Conservation (phyloP, 1,140 invertebrate genomes). For the Drosophila saltans region DNA sequence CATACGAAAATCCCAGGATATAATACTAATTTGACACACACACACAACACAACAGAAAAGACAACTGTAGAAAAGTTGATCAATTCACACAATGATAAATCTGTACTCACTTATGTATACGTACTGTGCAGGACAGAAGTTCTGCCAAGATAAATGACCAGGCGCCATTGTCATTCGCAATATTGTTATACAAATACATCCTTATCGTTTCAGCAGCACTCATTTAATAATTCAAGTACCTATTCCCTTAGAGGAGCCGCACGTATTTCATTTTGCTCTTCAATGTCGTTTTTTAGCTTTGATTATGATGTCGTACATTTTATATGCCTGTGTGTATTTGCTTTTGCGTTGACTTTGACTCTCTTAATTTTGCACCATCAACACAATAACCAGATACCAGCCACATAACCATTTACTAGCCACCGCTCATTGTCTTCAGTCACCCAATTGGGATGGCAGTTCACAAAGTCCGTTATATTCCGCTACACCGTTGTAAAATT, state of each 20-base stretch:
- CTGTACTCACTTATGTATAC: not conserved
- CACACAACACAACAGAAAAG: not conserved
- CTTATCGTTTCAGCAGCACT: slow-evolving; percentile 10
- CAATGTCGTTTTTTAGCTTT: slow-evolving; percentile 26
- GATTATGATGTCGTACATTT: slow-evolving; percentile 20
- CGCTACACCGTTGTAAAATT: not conserved
- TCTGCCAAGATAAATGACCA: slow-evolving; percentile 2
- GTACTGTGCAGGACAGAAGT: not conserved
- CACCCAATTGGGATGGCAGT: not conserved
- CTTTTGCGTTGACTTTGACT: slow-evolving; percentile 7
- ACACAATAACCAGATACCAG: slow-evolving; percentile 8
- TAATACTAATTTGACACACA: not conserved
- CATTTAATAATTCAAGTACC: slow-evolving; percentile 1
- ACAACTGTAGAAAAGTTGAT: slow-evolving; percentile 3
- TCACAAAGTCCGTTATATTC: not conserved
- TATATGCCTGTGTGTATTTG: slow-evolving; percentile 29
- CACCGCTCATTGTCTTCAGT: not conserved
- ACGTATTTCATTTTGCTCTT: slow-evolving; percentile 25
- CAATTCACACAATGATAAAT: not conserved
- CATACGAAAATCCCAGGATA: slow-evolving; percentile 6
- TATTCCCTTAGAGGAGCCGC: slow-evolving; percentile 18
- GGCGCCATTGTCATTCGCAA: slow-evolving; percentile 8
- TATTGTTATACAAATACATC: not conserved
- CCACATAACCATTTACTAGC: not conserved
- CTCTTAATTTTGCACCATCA: slow-evolving; percentile 22